Base-by-base conservation (phyloP, 1,140 invertebrate species). In the Dreissena polymorpha region DNA sequence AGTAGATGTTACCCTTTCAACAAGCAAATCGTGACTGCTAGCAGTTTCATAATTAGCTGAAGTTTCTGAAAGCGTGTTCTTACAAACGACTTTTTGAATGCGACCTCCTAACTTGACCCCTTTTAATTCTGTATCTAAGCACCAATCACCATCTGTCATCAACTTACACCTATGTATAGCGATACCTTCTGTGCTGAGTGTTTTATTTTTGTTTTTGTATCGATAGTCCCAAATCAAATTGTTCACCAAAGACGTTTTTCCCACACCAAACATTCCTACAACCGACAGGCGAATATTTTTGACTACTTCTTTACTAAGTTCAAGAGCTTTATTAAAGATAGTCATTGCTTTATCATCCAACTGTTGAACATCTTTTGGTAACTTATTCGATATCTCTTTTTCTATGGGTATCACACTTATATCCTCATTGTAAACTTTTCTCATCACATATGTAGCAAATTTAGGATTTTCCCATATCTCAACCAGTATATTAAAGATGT, bases 201-300 rank as follows among this genome's bases (percentile, higher is more conserved):
- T 3, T 60, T 18, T n/a, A 2, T 60, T 3, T 23, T n/a, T n/a
- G n/a, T n/a, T 49, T 60, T 60, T 60, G 8, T 67, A 27, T 0
- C 8, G 12, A 29, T 14, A 23, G 5, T 23, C 65, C 12, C 51
- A 18, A 13, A 77, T 25, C 50, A 78, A 18, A 57, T 78, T 78
- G 29, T 78, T 63, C 6, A 78, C 51, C n/a, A 78, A 53, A 10
- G 76, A 78, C 10, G 76, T 78, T 78, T 78, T 78, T 10, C 76
- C 76, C 13, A 78, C 76, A 27, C 25, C 64, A 78, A 69, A 78
- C 76, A 78, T 78, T 16, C 76, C 76, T 7, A 78, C 76, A 23
- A 78, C 64, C 76, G 68, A 69, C 14, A 78, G 18, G 25, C 76
- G 50, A n/a, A 78, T 70, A 55, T 27, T 51, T 39, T 53, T 68